These are phyloP conservation scores for Ispidina lecontei DNA, from an alignment of 2,797 vertebrate genomes.

Conservation along the genomic window DNA sequence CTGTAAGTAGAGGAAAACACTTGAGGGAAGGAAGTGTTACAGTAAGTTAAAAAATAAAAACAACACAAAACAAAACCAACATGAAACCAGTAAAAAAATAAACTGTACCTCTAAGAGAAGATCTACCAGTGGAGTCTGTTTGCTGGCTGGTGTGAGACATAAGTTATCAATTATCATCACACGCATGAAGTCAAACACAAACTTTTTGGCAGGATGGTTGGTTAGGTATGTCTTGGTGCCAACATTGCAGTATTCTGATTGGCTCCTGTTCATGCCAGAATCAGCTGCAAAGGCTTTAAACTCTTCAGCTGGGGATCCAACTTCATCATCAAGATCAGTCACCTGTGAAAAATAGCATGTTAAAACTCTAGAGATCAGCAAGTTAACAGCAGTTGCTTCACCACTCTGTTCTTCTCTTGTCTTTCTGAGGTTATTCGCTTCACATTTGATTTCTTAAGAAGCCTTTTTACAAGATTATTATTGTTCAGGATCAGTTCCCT, in stretches of 20 bases:
- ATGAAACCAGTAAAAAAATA: not conserved
- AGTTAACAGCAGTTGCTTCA: not conserved
- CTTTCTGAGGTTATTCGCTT: not conserved
- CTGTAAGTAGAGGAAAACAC: not conserved
- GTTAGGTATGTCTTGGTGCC: slow-evolving; percentile 96
- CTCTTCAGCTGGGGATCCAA: slow-evolving; percentile 94
- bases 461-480: not conserved
- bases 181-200: slow-evolving; percentile 98
- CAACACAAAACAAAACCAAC: not conserved
- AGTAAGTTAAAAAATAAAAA: not conserved
- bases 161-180: slow-evolving; percentile 98
- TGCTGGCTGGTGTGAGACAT: slow-evolving; percentile 93
- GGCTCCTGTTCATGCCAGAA: slow-evolving; percentile 98
- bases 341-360: slow-evolving; percentile 68
- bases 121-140: slow-evolving; percentile 96
- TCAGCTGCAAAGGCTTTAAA: slow-evolving; percentile 94
- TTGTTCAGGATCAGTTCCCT: not conserved
- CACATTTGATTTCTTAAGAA: not conserved
- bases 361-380: not conserved
- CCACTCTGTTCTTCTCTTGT: not conserved
- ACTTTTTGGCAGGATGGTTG: slow-evolving; percentile 97
- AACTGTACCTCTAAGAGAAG: slow-evolving; percentile 91
- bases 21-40: not conserved
- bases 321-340: slow-evolving; percentile 94
- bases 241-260: slow-evolving; percentile 97